Evolutionary conservation across 2,888 invertebrate genomes (phyloP), one percentile per base, ranked within the genome.

Genomic region (Hermaeophaga mercurialis): DNA sequence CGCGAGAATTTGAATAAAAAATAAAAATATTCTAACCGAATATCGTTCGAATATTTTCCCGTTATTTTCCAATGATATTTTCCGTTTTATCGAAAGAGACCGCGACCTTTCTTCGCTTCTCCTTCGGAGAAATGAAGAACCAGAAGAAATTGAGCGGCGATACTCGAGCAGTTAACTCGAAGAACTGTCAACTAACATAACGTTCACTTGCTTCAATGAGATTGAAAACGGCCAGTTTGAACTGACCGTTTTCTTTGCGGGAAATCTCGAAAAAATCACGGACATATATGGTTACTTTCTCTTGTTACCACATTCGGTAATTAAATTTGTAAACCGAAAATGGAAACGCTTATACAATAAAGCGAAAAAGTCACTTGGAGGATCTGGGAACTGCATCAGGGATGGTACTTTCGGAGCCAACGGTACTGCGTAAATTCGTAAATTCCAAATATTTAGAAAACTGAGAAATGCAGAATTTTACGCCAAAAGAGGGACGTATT

Each of bases 121-220:
- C 5, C 36, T 36, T 26, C 15, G 15, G 24, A 15, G 22, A 36
- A 47, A 47, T 47, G 47, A 47, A 36, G 33, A 19, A 31, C 8
- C 45, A 14, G 46, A 34, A 47, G 33, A 47, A 47, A 33, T 47
- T 47, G 47, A 47, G 36, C 47, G 15, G 24, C 34, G 34, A 36
- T 34, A 47, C 22, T 12, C 14, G 31, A 44, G 26, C 26, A 26
- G 26, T 19, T 11, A 19, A 47, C 19, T 15, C 36, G 38, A 36
- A 34, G 47, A 33, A 19, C 36, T 36, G 36, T 47, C 47, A 47
- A 36, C 36, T 36, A 44, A n/a, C n/a, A n/a, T n/a, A n/a, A 14
- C 44, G 28, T 28, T 28, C 28, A 43, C 24, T 43, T 43, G 26
- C 15, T 36, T 36, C 36, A 17, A 22, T 12, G 19, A 22, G 41